phyloP scores from a whole-genome alignment of 35 echinoderm and acorn worm species.

The Acanthaster planci region DNA sequence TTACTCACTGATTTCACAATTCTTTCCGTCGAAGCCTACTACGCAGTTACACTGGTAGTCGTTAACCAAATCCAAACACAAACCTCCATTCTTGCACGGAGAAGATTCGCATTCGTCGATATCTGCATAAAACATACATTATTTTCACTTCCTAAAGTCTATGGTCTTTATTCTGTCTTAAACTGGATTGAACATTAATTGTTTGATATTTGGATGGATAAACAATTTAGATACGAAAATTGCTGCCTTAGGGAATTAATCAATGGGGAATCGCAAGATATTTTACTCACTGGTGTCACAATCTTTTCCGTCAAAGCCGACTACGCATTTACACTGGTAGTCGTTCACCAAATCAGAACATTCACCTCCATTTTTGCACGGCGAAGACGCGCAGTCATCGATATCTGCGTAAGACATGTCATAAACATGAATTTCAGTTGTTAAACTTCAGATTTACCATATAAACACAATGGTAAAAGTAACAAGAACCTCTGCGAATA shows the following conservation, averaged over 20 bases:
- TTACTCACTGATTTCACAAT: conserved; percentile 19
- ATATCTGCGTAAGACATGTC: not conserved
- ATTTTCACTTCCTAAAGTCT: no score
- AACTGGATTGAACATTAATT: no score
- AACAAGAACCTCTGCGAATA: no score
- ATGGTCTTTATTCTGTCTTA: no score
- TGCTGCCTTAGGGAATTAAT: no score
- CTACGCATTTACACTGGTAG: conserved; percentile 44
- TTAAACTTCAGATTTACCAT: no score
- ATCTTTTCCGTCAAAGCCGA: conserved; percentile 35
- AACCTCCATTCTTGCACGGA: conserved; percentile 46
- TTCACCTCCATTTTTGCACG: conserved; percentile 42
- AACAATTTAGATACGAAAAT: no score
- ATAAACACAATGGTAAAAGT: no score
- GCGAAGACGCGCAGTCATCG: conserved; percentile 35
- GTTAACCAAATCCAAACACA: conserved; percentile 35
- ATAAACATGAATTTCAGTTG: no score
- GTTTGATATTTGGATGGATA: no score
- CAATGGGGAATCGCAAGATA: no score
- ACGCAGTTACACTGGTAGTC: conserved; percentile 49
- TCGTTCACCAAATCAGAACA: conserved; percentile 37
- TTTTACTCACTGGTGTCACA: conserved; percentile 21
- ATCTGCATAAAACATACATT: not conserved
- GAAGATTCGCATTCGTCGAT: conserved; percentile 36
- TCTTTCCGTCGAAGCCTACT: conserved; percentile 34